Base-by-base conservation (phyloP, 2,888 invertebrate genomes). In the Rapana venosa region DNA sequence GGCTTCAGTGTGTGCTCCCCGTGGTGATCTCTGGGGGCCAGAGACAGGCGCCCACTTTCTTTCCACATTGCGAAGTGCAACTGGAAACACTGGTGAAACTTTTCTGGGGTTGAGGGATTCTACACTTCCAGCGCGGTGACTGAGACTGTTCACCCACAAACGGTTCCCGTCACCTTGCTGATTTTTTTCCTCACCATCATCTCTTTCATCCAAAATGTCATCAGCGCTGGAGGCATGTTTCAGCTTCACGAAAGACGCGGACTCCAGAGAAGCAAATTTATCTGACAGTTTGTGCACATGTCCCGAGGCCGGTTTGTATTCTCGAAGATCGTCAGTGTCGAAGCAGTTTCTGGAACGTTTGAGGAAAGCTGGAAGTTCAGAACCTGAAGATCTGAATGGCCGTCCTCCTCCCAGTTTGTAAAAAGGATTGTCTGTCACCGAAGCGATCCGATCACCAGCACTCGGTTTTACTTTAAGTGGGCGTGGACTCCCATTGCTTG, bases 211-310 rank as follows among this genome's bases (percentile, higher is more conserved):
- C 58, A 86, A 32, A 86, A 86, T 86, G 92, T 94, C 93, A 86
- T 95, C 95, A 13, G 94, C 92, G 92, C 95, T 95, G 32, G 94
- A 93, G 70, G 93, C 93, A 47, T 92, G 91, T 89, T 93, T 93
- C n/a, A 93, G 89, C 61, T 91, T 90, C 58, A 22, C 79, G 32
- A 70, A n/a, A 36, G 22, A 83, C 22, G 13, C n/a, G n/a, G 87
- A 88, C 6, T 92, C 90, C 15, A 92, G 90, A 26, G 91, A 91
- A 35, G 92, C 89, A 90, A 94, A 95, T 91, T 94, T 95, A 87
- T 93, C 93, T 81, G 94, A 90, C 36, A 95, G 92, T 92, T 94
- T 95, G 89, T 94, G 93, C n/a, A 96, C 95, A 93, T 95, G 95
- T 8, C 95, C 95, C 32, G 95, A 94, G 47, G 94, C 94, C 58